Percentiles rank a stretch among this genome's conserved stretches.
Conservation (phyloP, 64 coral and sea anemone species). For the Catalaphyllia jardinei region DNA sequence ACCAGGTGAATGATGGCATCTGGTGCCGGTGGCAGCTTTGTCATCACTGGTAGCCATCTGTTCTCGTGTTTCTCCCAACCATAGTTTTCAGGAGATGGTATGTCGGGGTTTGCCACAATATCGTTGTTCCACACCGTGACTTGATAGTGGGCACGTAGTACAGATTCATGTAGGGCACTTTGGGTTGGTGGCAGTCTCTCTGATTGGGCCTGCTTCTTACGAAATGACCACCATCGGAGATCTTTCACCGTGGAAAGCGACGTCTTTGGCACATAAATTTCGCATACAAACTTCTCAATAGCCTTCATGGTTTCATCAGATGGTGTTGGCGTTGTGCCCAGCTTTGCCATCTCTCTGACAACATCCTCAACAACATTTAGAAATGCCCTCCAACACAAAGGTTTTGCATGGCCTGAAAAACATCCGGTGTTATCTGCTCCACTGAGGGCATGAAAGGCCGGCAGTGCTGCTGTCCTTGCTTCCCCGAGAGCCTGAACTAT, state of each 20-base stretch:
- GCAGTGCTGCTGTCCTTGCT: conserved; percentile 12
- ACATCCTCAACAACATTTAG: not conserved
- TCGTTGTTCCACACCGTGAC: conserved; percentile 32
- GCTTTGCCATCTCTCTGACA: conserved; percentile 36
- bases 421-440: conserved; percentile 58
- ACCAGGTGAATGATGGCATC: conserved; percentile 41
- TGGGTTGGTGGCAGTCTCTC: conserved; percentile 41
- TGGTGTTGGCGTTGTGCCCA: conserved; percentile 12
- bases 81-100: conserved; percentile 16
- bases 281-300: conserved; percentile 40
- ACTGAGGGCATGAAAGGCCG: conserved; percentile 41
- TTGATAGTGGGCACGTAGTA: conserved; percentile 32
- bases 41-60: conserved; percentile 14
- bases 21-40: conserved; percentile 21
- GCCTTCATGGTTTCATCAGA: not conserved
- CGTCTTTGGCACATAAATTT: conserved; percentile 37
- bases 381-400: conserved; percentile 52
- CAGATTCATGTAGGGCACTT: conserved; percentile 34
- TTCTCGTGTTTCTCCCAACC: conserved; percentile 9
- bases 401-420: conserved; percentile 31
- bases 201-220: conserved; percentile 42
- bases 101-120: conserved; percentile 55
- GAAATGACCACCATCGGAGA: conserved; percentile 42
- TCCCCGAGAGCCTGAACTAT: conserved; percentile 20
- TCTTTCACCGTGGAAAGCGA: conserved; percentile 18